Evolutionary conservation across 2,888 invertebrate species (phyloP), one percentile per base, ranked within the genome.

Genomic region (Allophyes oxyacanthae): DNA sequence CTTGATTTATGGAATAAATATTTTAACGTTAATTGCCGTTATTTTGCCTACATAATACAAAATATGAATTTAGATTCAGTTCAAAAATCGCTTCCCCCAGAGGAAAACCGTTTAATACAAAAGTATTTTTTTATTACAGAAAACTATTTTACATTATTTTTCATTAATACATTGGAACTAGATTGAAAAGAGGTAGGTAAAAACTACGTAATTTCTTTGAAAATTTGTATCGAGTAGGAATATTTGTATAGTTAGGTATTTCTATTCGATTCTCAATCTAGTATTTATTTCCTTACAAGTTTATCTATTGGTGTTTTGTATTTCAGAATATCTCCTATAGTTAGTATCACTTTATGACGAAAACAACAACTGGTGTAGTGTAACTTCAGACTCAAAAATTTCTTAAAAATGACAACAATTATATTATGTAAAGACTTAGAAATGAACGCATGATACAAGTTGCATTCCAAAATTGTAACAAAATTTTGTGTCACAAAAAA

Each of bases 281-380:
- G 55, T 43, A 37, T 20, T 64, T 51, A 61, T 61, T 57, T 45
- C 36, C 14, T 50, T 50, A 58, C 15, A 53, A 63, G 66, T 58
- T 52, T 54, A 50, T 60, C 60, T 38, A 50, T 61, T 61, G 56
- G 64, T 66, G 63, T 66, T 66, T 64, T 68, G 36, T 55, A 56
- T 64, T 59, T 58, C 32, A 49, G 49, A 37, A 61, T 59, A 13
- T 36, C 37, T 44, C 59, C 53, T 65, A 73, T 49, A 53, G 52
- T 64, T 64, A 69, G 55, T 74, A 75, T 74, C 72, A 77, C 77
- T 64, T 64, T 57, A 44, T 66, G 63, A 56, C n/a, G 30, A 65
- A 68, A 76, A 65, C 15, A 69, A 65, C 48, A 63, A 62, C 48
- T n/a, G n/a, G n/a, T n/a, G n/a, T 45, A 42, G 55, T 59, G 26